phyloP scores from a whole-genome alignment of 2,113 vertebrate genomes.

The Bettongia penicillata region DNA sequence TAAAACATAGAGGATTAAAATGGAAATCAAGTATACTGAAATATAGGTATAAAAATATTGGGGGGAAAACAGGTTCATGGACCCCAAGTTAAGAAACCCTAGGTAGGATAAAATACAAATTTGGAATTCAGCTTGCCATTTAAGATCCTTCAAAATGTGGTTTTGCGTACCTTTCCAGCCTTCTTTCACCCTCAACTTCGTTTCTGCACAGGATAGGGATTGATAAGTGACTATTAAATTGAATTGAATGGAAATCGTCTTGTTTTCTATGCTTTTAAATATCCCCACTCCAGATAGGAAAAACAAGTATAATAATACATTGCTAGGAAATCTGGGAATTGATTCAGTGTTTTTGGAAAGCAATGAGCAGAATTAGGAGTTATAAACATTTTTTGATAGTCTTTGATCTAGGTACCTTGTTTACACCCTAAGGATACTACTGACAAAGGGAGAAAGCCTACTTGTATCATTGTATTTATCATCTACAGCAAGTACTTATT shows the following conservation, averaged over 20 bases:
- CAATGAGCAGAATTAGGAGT: neutral
- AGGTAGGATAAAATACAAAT: neutral
- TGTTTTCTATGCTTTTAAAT: neutral
- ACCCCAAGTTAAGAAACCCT: neutral
- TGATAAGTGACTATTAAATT: neutral
- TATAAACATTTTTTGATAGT: neutral
- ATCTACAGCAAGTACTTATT: neutral
- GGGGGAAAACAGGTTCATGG: neutral
- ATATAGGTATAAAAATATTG: neutral
- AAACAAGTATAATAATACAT: neutral
- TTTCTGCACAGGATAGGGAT: neutral
- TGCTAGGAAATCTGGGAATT: neutral
- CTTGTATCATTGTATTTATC: neutral
- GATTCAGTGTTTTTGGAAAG: neutral
- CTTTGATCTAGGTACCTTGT: neutral
- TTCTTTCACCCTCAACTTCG: neutral
- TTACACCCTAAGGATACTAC: neutral
- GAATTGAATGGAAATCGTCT: neutral
- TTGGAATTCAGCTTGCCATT: neutral
- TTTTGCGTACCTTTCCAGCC: neutral
- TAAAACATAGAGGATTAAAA: neutral
- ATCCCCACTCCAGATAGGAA: neutral
- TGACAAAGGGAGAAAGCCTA: neutral
- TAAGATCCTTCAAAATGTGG: neutral
- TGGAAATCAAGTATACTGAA: neutral